Evolutionary conservation across 2,888 invertebrate species (phyloP).

Genomic region (Silvanus unidentatus): DNA sequence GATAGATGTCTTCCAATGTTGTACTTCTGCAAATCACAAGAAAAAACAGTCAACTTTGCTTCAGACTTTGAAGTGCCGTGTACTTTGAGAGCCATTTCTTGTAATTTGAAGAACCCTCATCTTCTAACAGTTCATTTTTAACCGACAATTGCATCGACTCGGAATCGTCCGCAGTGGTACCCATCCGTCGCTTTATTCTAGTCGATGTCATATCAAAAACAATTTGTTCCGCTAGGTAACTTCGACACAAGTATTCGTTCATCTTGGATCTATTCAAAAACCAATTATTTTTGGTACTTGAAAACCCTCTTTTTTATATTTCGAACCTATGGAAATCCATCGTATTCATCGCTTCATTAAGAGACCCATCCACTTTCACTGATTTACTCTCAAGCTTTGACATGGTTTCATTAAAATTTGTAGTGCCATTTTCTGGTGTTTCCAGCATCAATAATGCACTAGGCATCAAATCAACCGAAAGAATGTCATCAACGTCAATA

Average conservation of each 20-base stretch:
- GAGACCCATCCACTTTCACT: constrained; percentile 50
- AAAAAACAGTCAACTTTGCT: not conserved
- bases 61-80: constrained; percentile 25
- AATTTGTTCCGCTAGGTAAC: constrained; percentile 68
- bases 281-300: not conserved
- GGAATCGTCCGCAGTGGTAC: constrained; percentile 24
- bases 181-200: constrained; percentile 46
- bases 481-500: constrained; percentile 59
- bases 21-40: constrained; percentile 53
- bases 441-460: constrained; percentile 55
- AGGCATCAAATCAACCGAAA: constrained; percentile 65
- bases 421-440: constrained; percentile 31
- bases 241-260: constrained; percentile 72
- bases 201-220: constrained; percentile 54
- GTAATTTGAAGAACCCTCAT: constrained; percentile 67
- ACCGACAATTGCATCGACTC: constrained; percentile 32
- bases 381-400: not conserved
- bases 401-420: constrained; percentile 17
- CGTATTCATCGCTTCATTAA: constrained; percentile 57
- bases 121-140: constrained; percentile 53
- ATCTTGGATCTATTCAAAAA: constrained; percentile 58
- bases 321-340: constrained; percentile 64
- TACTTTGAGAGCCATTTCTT: constrained; percentile 72
- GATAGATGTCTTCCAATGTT: constrained; percentile 64
- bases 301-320: too few relatives aligned